Base-by-base conservation (phyloP, 1,140 invertebrate species). In the Neodiprion lecontei region DNA sequence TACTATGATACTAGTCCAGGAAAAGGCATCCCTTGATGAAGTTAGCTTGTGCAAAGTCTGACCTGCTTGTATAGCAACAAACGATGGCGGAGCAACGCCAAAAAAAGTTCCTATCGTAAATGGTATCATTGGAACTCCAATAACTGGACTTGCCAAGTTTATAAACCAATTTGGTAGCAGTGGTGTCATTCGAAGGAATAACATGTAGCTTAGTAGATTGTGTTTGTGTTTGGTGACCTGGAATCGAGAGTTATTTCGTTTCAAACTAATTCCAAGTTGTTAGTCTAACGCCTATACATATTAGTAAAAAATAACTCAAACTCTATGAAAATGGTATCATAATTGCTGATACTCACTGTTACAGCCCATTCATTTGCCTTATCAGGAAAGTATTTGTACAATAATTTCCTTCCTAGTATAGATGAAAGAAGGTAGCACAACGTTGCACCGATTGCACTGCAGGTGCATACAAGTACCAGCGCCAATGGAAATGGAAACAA, bases 141-240 rank as follows among this genome's bases (percentile, higher is more conserved):
- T 95, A 14, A 99, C 94, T 48, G 99, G 99, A 76, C 98, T 96
- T 5, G 96, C 93, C 78, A 99, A 92, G 89, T 99, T 99, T 79
- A 99, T 99, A 88, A 99, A 99, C 99, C 99, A 99, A 89, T 99
- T 99, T 7, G 99, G 99, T 73, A 99, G 89, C 80, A 99, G 95
- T 70, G 99, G 99, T 14, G 99, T 99, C 75, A 99, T 96, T 78
- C 99, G 92, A 66, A 99, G 90, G 88, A 99, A 99, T 82, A 99
- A 92, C 78, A 99, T 98, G 85, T 99, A 99, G 89, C 97, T 98
- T 12, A 99, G 91, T 73, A 99, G 89, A 87, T 99, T 94, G 75
- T 96, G 92, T 78, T 92, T 90, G 82, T 99, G 97, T 79, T 94
- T 96, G 49, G 93, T 89, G 1, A 95, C 92, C 53, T 61, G 53